Evolutionary conservation across 2,888 invertebrate genomes (phyloP).

Genomic region (Ophion slaviceki): DNA sequence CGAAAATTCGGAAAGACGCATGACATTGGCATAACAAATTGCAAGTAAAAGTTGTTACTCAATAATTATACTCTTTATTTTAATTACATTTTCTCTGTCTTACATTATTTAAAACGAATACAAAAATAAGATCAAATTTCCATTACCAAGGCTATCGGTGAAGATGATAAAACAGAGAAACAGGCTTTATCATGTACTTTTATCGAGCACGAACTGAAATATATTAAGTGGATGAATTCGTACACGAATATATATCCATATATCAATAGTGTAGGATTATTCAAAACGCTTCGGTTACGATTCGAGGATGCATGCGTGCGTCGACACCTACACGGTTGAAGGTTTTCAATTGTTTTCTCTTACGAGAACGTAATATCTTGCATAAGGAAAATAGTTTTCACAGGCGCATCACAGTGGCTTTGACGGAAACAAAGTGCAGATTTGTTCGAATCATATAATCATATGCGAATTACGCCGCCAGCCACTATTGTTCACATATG

Average conservation of each 20-base stretch:
- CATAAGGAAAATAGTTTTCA: constrained; percentile 77
- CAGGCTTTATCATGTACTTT: background rate
- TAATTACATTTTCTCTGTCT: constrained; percentile 60
- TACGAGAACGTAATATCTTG: constrained; percentile 67
- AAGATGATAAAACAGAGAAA: constrained; percentile 49
- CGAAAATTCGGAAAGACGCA: background rate
- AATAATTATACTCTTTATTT: constrained; percentile 66
- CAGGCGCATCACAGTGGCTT: constrained; percentile 78
- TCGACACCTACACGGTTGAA: constrained; percentile 34
- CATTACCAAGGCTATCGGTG: constrained; percentile 59
- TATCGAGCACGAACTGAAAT: constrained; percentile 47
- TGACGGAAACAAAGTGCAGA: constrained; percentile 74
- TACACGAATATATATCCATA: constrained; percentile 21
- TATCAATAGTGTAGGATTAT: constrained; percentile 29
- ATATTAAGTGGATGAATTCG: constrained; percentile 41
- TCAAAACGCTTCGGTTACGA: constrained; percentile 22
- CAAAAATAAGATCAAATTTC: constrained; percentile 66
- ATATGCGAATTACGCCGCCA: constrained; percentile 66
- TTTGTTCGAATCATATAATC: constrained; percentile 72
- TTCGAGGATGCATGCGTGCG: constrained; percentile 41
- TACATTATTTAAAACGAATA: constrained; percentile 63
- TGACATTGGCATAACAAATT: background rate
- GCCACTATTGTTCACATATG: constrained; percentile 50
- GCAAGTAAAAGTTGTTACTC: constrained; percentile 26
- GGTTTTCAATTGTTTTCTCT: constrained; percentile 53